phyloP scores from a whole-genome alignment of 64 coral and sea anemone species.

The Anthopleura sola region DNA sequence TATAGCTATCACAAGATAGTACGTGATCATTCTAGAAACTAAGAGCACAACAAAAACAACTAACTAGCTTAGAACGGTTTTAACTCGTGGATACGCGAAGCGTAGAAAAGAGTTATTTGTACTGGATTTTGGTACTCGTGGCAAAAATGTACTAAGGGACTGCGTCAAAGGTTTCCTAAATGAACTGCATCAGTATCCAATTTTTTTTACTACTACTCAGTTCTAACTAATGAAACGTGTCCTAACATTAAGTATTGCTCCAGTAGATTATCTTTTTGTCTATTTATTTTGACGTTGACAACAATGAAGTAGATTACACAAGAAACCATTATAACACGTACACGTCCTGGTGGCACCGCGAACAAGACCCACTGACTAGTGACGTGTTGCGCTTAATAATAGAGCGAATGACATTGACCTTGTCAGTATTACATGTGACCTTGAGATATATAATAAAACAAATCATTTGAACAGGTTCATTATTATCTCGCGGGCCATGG shows the following conservation, averaged over 20 bases:
- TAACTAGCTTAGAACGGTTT: background rate
- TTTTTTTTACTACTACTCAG: background rate
- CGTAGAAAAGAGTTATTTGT: too few species aligned
- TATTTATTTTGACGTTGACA: background rate
- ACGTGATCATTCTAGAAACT: background rate
- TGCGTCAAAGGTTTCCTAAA: too few species aligned
- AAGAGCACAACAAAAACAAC: background rate
- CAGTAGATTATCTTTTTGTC: background rate
- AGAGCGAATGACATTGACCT: slow-evolving; percentile 3
- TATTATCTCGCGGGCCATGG: background rate
- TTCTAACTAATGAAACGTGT: background rate
- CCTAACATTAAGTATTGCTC: background rate
- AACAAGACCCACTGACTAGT: background rate
- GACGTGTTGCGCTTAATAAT: background rate
- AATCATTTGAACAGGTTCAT: background rate
- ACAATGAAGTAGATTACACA: background rate
- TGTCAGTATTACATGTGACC: background rate
- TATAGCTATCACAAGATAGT: background rate
- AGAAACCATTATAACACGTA: background rate
- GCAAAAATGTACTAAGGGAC: background rate
- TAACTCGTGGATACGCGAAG: too few species aligned
- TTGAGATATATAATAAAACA: background rate
- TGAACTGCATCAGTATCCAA: background rate
- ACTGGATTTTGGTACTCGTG: background rate
- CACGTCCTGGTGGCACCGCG: background rate